Conservation (phyloP, 1,140 invertebrate species). For the Berghia stephanieae region DNA sequence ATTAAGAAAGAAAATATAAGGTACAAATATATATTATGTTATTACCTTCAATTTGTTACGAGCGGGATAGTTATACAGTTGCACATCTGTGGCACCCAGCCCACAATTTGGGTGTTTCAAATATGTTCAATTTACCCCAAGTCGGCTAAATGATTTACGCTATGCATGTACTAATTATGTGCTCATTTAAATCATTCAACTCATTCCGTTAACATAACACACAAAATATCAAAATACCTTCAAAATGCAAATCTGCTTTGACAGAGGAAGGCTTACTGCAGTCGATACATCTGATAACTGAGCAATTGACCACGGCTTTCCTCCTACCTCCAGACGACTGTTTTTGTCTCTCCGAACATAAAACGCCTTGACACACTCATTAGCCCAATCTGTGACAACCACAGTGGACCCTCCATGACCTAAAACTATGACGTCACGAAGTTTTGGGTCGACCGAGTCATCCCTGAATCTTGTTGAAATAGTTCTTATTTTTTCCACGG, state of each 20-base stretch:
- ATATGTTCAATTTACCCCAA: too few species aligned
- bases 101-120: too few species aligned
- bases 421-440: slow-evolving; percentile 33
- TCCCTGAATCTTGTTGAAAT: slow-evolving; percentile 29
- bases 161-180: too few species aligned
- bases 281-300: slow-evolving; percentile 20
- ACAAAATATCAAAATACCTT: too few species aligned
- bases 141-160: too few species aligned
- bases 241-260: slow-evolving; percentile 33
- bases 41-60: too few species aligned
- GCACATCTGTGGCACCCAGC: too few species aligned
- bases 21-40: too few species aligned
- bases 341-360: slow-evolving; percentile 24
- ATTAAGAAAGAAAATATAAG: too few species aligned
- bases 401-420: slow-evolving; percentile 13
- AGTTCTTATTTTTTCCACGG: slow-evolving; percentile 14
- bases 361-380: slow-evolving; percentile 36
- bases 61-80: too few species aligned
- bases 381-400: slow-evolving; percentile 35
- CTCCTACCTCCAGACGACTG: slow-evolving; percentile 25
- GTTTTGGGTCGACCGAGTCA: slow-evolving; percentile 21
- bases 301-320: slow-evolving; percentile 35
- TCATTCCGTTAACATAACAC: too few species aligned
- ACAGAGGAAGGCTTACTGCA: slow-evolving; percentile 34
- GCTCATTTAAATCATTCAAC: too few species aligned